Base-by-base conservation (phyloP, 1,140 invertebrate species). In the Melitaea cinxia region DNA sequence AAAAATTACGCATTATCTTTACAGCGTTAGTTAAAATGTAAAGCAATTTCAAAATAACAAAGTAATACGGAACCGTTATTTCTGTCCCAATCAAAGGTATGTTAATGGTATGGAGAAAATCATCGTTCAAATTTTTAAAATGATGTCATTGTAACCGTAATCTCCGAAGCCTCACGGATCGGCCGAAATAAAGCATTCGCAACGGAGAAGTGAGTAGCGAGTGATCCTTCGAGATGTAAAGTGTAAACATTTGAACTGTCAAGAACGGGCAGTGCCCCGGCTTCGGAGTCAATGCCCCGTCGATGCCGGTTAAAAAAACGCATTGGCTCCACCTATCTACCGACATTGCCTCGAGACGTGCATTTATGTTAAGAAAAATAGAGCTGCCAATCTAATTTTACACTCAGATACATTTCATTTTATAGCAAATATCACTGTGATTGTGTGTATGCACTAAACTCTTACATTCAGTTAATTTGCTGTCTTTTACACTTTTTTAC, bases 241-340 rank as follows among this genome's bases (percentile, higher is more conserved):
- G 78, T 85, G 79, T 89, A 88, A 89, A 89, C 84, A 91, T 89
- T 88, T 89, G 85, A 89, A 89, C 86, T 89, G 86, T 91, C 86
- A 89, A 89, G 88, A 91, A 89, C 86, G 88, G 88, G 68, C 88
- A 89, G 85, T 85, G 85, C 85, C 81, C 86, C 85, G 84, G 74
- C 77, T 73, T 70, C 70, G 75, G 79, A 81, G 88, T 90, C 86
- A 89, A 82, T 89, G 88, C 88, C 88, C 88, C 77, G 78, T 68
- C 80, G 82, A 82, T 86, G 85, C 80, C 80, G 84, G 82, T 84
- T 80, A 87, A 89, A 89, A 88, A 90, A 89, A 88, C 82, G 78
- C 83, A 83, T 83, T 76, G 86, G 75, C 80, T 83, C 83, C 81
- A 80, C 85, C 79, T 85, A 79, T 78, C 75, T 71, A 59, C 76